Evolutionary conservation across 1,140 invertebrate species (phyloP).

Genomic region (Musca domestica): DNA sequence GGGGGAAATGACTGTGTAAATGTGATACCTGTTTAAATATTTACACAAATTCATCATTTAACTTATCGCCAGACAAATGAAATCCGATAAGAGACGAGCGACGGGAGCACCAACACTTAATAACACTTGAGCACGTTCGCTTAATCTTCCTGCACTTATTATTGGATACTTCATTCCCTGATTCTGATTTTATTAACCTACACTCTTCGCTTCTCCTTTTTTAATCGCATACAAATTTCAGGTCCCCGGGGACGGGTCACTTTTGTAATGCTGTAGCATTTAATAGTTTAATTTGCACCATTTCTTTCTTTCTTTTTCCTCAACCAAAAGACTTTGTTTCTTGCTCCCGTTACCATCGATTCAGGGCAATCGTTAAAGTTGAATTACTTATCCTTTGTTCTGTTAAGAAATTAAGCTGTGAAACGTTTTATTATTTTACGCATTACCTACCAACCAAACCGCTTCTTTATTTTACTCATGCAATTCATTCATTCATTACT

Average conservation of each 20-base stretch:
- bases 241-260: background rate
- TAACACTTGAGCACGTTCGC: constrained; percentile 6
- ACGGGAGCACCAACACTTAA: background rate
- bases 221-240: constrained; percentile 13
- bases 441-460: background rate
- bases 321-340: too few species aligned
- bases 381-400: background rate
- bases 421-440: constrained; percentile 12
- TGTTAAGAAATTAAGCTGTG: constrained; percentile 18
- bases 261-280: constrained; percentile 11
- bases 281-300: constrained; percentile 1
- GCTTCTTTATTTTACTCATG: background rate
- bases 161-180: too few species aligned
- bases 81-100: background rate
- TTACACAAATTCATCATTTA: constrained; percentile 1
- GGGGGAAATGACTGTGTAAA: too few species aligned
- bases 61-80: constrained; percentile 6
- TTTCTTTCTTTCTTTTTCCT: too few species aligned
- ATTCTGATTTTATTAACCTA: background rate
- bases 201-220: too few species aligned
- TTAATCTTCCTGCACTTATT: background rate
- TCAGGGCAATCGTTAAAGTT: too few species aligned
- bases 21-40: constrained; percentile 16
- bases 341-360: too few species aligned
- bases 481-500: too few species aligned